Evolutionary conservation across 2,797 vertebrate species (phyloP), one percentile per base, ranked within the genome.

Genomic region (Apogon hyalosoma): DNA sequence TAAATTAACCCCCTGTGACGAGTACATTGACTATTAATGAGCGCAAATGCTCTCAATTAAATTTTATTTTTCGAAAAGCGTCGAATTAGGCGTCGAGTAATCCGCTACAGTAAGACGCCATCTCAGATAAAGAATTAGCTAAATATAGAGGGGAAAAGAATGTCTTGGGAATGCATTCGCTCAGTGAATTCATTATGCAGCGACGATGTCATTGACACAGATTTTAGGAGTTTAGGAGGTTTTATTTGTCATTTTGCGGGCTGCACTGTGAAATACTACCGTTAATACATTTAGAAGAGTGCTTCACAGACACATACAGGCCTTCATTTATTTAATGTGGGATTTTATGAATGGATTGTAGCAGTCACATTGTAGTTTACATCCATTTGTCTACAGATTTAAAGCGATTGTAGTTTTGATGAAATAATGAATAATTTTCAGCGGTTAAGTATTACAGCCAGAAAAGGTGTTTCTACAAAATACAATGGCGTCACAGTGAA

Each of bases 141-240:
- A 76, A 81, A 90, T 72, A 84, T 79, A 82, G 72, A 51, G 60
- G 66, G 45, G 38, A 36, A 41, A n/a, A 49, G 11, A 39, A 77
- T 11, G 54, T 62, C 52, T 60, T 45, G 69, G 80, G 77, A 83
- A 52, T 59, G 62, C 10, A 63, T 48, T 71, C 39, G 42, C 73
- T 69, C 50, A 11, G 56, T 55, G 72, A 75, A 79, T 73, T 84
- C 68, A 84, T 85, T 87, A 86, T 71, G 75, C 71, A 73, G 39
- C 47, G 62, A 73, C 56, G 43, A 83, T 71, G 73, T 75, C 75
- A 87, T 51, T 84, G 77, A 86, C 84, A 87, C 70, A 86, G 64
- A 82, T 87, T 88, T 86, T 41, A 50, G 59, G 67, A 79, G 68
- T 63, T 67, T 54, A 19, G 14, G 62, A 69, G 56, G 33, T 41